Conservation (phyloP, 23 tunicate genomes). For the Trididemnum clinides region DNA sequence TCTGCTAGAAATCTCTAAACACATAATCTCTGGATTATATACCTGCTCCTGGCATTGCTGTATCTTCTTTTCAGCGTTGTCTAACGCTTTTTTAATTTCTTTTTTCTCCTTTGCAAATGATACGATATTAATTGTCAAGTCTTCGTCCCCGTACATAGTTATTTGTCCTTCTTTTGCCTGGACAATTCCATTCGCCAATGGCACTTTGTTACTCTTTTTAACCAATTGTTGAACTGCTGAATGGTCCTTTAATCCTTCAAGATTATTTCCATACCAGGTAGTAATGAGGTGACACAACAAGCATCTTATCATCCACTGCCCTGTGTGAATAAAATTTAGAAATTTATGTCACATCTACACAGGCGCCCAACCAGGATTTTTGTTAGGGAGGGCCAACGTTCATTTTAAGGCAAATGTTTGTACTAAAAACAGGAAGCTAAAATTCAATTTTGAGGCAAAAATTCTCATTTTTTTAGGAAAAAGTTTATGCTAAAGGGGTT, state of each 20-base stretch:
- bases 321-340: too few relatives aligned
- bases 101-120: slow-evolving; percentile 58
- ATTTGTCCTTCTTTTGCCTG: slow-evolving; percentile 33
- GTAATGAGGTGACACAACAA: slow-evolving; percentile 33
- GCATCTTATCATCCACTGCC: slow-evolving; percentile 55
- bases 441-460: too few relatives aligned
- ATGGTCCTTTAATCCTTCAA: slow-evolving; percentile 40
- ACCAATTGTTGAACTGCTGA: slow-evolving; percentile 33
- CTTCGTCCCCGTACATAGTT: slow-evolving; percentile 65
- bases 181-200: background rate
- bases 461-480: too few relatives aligned
- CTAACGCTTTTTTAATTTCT: slow-evolving; percentile 57
- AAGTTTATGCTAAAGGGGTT: too few relatives aligned
- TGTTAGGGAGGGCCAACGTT: too few relatives aligned
- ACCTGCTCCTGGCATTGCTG: slow-evolving; percentile 60
- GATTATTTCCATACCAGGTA: slow-evolving; percentile 42
- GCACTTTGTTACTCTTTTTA: background rate
- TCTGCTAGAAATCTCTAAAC: too few relatives aligned
- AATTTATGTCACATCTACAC: too few relatives aligned
- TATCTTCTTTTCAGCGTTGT: slow-evolving; percentile 58
- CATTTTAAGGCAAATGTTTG: too few relatives aligned
- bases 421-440: too few relatives aligned
- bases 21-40: background rate
- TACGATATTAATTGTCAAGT: slow-evolving; percentile 66
- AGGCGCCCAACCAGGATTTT: too few relatives aligned